phyloP scores from a whole-genome alignment of 2,797 vertebrate species.

The Intellagama lesueurii region DNA sequence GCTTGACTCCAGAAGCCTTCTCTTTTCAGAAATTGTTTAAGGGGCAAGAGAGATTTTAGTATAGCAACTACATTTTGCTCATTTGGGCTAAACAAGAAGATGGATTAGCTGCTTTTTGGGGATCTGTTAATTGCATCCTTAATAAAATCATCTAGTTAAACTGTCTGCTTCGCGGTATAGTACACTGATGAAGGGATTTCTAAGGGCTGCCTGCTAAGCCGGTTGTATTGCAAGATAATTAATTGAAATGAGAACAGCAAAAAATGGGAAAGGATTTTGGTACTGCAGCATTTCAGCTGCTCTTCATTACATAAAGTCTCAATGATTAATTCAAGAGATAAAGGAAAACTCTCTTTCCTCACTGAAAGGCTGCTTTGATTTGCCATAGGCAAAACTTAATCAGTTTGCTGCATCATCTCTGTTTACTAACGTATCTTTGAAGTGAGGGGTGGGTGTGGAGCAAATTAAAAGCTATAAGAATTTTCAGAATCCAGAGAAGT shows the following conservation, averaged over 20 bases:
- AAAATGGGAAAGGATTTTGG: conserved; percentile 9
- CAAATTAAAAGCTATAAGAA: conserved; percentile 40
- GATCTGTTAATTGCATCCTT: conserved; percentile 69
- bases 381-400: conserved; percentile 8
- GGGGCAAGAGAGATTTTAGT: conserved; percentile 11
- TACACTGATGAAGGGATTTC: conserved; percentile 55
- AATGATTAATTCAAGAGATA: conserved; percentile 48
- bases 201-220: conserved; percentile 63
- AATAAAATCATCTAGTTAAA: conserved; percentile 73
- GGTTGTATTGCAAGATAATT: conserved; percentile 69
- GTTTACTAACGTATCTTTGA: neutral
- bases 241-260: conserved; percentile 66
- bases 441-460: neutral
- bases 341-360: neutral
- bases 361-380: conserved; percentile 8
- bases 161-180: conserved; percentile 54
- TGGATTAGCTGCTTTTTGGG: conserved; percentile 38
- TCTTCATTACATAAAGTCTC: conserved; percentile 46
- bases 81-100: conserved; percentile 54
- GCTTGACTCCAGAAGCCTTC: conserved; percentile 37
- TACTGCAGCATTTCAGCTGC: conserved; percentile 33
- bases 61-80: conserved; percentile 47
- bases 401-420: conserved; percentile 16
- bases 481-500: conserved; percentile 13
- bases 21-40: conserved; percentile 25